These are phyloP conservation scores for Alloscopus bannaensis DNA, from an alignment of 2,888 invertebrate species.

Conservation along the genomic window DNA sequence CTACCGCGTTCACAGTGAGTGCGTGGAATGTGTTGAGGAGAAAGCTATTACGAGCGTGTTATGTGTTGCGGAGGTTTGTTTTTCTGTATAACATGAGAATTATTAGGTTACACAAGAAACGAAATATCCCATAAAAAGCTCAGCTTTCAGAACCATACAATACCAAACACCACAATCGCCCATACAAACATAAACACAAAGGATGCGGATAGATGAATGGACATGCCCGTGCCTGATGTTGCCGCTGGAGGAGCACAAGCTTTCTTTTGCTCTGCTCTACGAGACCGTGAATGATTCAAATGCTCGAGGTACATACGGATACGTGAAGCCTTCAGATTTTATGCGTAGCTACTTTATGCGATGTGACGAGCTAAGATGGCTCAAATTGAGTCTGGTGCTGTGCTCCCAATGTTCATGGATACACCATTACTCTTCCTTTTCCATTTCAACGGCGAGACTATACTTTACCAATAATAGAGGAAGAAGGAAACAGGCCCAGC, in stretches of 20 bases:
- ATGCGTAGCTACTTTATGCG: constrained; percentile 39
- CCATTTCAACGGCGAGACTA: constrained; percentile 9
- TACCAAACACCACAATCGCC: constrained; percentile 25
- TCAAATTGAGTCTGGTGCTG: constrained; percentile 12
- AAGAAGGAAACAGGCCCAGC: constrained; percentile 16
- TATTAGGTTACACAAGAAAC: constrained; percentile 47
- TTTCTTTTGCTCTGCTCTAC: constrained; percentile 27
- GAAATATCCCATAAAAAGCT: constrained; percentile 50
- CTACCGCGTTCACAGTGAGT: not conserved
- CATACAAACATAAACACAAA: constrained; percentile 27
- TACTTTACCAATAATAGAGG: constrained; percentile 9
- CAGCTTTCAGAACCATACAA: constrained; percentile 49
- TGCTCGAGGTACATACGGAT: constrained; percentile 15
- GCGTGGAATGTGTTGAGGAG: not conserved
- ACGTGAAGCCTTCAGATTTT: constrained; percentile 34
- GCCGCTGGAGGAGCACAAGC: not conserved
- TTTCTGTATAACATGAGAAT: constrained; percentile 30
- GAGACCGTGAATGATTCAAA: constrained; percentile 48
- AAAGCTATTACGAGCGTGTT: not conserved
- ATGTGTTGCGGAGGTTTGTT: not conserved
- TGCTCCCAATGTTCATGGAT: constrained; percentile 17
- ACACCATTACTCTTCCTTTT: constrained; percentile 41
- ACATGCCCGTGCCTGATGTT: constrained; percentile 4
- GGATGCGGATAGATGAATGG: constrained; percentile 30
- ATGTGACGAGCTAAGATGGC: constrained; percentile 34